These are phyloP conservation scores for Pseudorasbora parva DNA, from an alignment of 2,113 vertebrate genomes.

Conservation along the genomic window DNA sequence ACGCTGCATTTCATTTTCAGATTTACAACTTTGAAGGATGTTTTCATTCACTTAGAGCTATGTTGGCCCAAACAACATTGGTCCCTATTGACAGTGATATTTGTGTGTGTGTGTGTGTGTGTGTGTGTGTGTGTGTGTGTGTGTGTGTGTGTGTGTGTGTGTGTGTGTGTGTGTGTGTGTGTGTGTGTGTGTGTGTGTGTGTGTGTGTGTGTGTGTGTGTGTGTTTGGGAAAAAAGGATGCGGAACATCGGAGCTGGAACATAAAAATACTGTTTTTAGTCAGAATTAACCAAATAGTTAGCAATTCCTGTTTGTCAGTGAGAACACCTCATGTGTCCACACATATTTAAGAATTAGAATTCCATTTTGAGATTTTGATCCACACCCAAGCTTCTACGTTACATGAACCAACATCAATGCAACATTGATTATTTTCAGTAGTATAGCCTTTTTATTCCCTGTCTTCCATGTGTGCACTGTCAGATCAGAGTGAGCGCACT, in stretches of 20 bases:
- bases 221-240: background rate
- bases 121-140: too few relatives aligned
- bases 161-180: too few relatives aligned
- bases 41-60: too few relatives aligned
- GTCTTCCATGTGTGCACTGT: background rate
- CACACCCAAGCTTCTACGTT: background rate
- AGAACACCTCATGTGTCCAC: background rate
- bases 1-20: too few relatives aligned
- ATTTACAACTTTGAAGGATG: too few relatives aligned
- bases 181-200: too few relatives aligned
- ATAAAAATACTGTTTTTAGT: background rate
- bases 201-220: too few relatives aligned
- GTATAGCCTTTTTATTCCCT: background rate
- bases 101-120: too few relatives aligned
- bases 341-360: background rate
- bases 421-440: too few relatives aligned
- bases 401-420: background rate
- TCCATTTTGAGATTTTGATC: background rate
- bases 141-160: too few relatives aligned
- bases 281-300: background rate
- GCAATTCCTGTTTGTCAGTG: background rate
- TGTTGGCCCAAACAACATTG: background rate
- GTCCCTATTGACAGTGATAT: too few relatives aligned
- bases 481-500: background rate
- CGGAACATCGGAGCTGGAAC: background rate